These are phyloP conservation scores for Pentamera pediparva DNA, from an alignment of 53 echinoderm and acorn worm genomes.

Conservation along the genomic window DNA sequence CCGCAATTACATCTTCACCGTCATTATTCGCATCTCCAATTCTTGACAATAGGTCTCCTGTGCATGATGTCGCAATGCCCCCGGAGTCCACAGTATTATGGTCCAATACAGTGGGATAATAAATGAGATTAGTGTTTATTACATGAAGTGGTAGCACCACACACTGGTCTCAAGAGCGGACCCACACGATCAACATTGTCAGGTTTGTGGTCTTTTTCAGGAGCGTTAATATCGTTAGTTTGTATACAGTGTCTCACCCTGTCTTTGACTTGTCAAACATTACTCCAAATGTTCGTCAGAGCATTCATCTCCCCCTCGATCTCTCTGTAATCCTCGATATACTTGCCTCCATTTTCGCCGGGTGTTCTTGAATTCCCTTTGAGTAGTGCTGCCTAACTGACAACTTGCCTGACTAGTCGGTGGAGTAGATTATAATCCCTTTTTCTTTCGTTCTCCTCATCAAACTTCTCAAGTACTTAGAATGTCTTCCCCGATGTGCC, in stretches of 20 bases:
- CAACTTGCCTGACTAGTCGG: background rate
- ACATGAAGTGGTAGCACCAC: slow-evolving; percentile 24
- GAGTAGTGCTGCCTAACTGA: background rate
- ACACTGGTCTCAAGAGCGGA: slow-evolving; percentile 23
- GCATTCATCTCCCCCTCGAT: slow-evolving; percentile 5
- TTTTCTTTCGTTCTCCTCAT: background rate
- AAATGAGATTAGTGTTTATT: slow-evolving; percentile 17
- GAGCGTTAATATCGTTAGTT: slow-evolving; percentile 19
- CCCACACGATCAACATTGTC: background rate
- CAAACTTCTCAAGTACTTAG: background rate
- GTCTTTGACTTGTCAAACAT: slow-evolving; percentile 7
- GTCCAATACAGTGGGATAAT: slow-evolving; percentile 7
- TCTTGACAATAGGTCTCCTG: slow-evolving; percentile 17
- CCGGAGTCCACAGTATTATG: background rate
- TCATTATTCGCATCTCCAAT: background rate
- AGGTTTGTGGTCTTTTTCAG: slow-evolving; percentile 31
- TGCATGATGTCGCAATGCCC: slow-evolving; percentile 26
- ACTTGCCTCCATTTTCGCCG: background rate
- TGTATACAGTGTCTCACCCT: slow-evolving; percentile 16
- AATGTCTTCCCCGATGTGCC: background rate
- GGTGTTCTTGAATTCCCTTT: background rate
- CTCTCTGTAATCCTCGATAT: background rate
- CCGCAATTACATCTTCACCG: background rate
- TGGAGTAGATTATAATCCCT: background rate
- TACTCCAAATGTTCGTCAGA: slow-evolving; percentile 4